phyloP scores from a whole-genome alignment of 1,140 invertebrate genomes.

The Drosophila neocordata region DNA sequence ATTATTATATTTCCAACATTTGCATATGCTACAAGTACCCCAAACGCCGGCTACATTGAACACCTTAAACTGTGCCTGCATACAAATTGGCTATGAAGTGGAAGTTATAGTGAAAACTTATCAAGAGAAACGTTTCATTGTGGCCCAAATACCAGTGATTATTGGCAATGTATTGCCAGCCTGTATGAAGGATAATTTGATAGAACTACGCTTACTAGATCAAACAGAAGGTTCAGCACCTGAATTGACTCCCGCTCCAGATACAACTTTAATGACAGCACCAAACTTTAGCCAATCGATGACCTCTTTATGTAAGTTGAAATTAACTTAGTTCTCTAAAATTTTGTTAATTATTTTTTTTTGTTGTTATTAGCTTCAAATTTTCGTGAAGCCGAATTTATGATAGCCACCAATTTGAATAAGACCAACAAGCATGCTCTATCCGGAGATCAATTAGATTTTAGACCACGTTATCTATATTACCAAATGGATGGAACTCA shows the following conservation, averaged over 20 bases:
- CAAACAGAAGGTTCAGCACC: conserved; percentile 29
- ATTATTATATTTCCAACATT: conserved; percentile 67
- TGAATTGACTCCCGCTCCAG: conserved; percentile 33
- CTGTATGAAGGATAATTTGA: conserved; percentile 21
- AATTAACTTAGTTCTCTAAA: background rate
- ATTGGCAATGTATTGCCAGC: conserved; percentile 84
- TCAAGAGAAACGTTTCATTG: conserved; percentile 82
- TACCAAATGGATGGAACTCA: conserved; percentile 59
- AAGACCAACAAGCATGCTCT: conserved; percentile 64
- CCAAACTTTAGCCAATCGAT: conserved; percentile 47
- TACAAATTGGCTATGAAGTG: conserved; percentile 87
- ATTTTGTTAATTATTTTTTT: background rate
- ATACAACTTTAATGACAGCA: conserved; percentile 1
- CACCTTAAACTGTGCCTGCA: conserved; percentile 86
- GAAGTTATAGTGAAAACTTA: conserved; percentile 83
- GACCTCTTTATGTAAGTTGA: conserved; percentile 53
- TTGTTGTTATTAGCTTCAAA: conserved; percentile 37
- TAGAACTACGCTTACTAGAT: conserved; percentile 5
- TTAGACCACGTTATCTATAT: conserved; percentile 71
- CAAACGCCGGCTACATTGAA: conserved; percentile 87
- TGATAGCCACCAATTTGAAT: conserved; percentile 67
- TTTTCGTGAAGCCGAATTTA: conserved; percentile 72
- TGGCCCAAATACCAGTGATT: conserved; percentile 82
- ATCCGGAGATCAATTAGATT: conserved; percentile 62
- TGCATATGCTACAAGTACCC: conserved; percentile 85